Base-by-base conservation (phyloP, 2,888 invertebrate genomes). In the Cryptus viduatorius region DNA sequence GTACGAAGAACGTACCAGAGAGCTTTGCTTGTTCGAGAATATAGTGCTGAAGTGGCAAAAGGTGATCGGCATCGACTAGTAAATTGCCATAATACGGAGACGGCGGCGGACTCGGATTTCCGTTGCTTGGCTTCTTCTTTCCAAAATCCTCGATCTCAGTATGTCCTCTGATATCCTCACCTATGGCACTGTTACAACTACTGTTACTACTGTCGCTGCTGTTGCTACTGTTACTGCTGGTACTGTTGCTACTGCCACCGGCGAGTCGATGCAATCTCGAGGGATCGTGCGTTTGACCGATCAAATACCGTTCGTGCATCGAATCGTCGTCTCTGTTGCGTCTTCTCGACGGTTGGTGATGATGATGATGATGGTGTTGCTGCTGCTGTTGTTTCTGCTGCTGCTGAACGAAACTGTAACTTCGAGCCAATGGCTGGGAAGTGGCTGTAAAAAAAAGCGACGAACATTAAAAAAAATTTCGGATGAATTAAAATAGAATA, bases 11-110 rank as follows among this genome's bases (percentile, higher is more conserved):
- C 69, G 31, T 88, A 96, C 96, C 96, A 83, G 96, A 96, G 65
- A 96, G 94, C 90, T 97, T 97, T 0, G 97, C 97, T 94, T 98
- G 98, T 91, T 98, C 98, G 90, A 98, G 95, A 88, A 98, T 97
- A 91, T 98, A 98, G 94, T 98, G 97, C 93, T 98, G 98, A 86
- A 98, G 94, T 10, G 98, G 98, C 90, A 98, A 93, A 86, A 98
- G 94, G 92, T 98, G 97, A 88, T 96, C 95, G 88, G 94, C 91
- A 79, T 94, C 94, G 61, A 94, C 90, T 78, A 93, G 82, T 19
- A 93, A 87, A 83, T 93, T 93, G 24, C 93, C 93, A 64, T 93
- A 93, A 84, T 91, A 93, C 1, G 93, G 93, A 8, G 93, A 92
- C 8, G 93, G 90, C n/a, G 93, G 92, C 24, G 94, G 92, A 88